A percentile compares a stretch with the other conserved stretches of the same genome.
Evolutionary conservation across 1,140 invertebrate species (phyloP).

Genomic region (Latrodectus geometricus): DNA sequence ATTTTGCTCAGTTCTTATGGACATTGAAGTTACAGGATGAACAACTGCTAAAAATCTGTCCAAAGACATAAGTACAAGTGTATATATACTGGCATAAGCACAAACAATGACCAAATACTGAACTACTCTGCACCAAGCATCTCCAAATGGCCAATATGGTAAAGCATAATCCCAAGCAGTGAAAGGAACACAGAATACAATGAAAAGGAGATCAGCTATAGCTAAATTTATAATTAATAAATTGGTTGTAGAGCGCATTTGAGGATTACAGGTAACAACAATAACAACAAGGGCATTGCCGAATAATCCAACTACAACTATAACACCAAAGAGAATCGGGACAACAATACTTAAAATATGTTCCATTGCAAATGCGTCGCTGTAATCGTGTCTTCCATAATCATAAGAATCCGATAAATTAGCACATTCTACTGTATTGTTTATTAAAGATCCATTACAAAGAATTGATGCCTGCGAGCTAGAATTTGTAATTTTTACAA

Average conservation of each 20-base stretch:
- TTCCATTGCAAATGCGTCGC: slow-evolving; percentile 69
- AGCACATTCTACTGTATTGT: background rate
- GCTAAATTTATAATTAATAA: slow-evolving; percentile 90
- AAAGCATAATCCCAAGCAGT: slow-evolving; percentile 91
- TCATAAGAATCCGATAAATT: slow-evolving; percentile 18
- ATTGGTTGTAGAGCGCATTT: slow-evolving; percentile 94
- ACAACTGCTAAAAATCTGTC: slow-evolving; percentile 95
- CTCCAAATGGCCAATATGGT: slow-evolving; percentile 90
- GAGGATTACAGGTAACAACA: slow-evolving; percentile 81
- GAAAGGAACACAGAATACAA: slow-evolving; percentile 95
- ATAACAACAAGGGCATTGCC: slow-evolving; percentile 86
- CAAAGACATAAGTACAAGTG: slow-evolving; percentile 92
- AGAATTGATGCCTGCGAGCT: slow-evolving; percentile 78
- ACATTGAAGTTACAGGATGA: slow-evolving; percentile 91
- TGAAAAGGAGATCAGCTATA: slow-evolving; percentile 91
- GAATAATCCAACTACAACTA: slow-evolving; percentile 87
- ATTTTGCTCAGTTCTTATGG: slow-evolving; percentile 86
- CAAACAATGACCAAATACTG: slow-evolving; percentile 87
- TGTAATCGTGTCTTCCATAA: slow-evolving; percentile 17
- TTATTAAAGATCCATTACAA: slow-evolving; percentile 64
- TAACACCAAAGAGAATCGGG: slow-evolving; percentile 87
- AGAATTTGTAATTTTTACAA: background rate
- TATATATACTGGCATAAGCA: slow-evolving; percentile 93
- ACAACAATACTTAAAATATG: slow-evolving; percentile 72
- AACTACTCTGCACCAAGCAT: slow-evolving; percentile 89